A percentile compares a stretch with the other conserved stretches of the same genome.
These are phyloP conservation scores for Stegastes partitus DNA, from an alignment of 2,113 vertebrate genomes.

Conservation along the genomic window DNA sequence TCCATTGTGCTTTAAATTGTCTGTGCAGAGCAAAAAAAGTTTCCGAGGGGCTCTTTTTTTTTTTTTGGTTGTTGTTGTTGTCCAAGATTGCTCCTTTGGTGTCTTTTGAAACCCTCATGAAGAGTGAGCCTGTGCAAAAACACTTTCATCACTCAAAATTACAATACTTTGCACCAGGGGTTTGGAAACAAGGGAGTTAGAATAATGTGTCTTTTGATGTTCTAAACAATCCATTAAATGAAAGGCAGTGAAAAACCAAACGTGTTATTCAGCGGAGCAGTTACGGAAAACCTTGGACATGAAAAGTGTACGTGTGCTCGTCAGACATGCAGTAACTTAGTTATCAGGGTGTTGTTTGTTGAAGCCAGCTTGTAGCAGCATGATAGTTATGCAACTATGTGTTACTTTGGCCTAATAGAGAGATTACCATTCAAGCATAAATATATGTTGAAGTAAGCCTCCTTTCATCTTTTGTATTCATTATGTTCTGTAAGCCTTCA, in stretches of 20 bases:
- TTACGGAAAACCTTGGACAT: conserved; percentile 68
- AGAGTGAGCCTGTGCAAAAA: conserved; percentile 44
- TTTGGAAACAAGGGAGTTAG: conserved; percentile 52
- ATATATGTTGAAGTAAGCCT: conserved; percentile 38
- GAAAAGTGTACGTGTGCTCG: conserved; percentile 35
- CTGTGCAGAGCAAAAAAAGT: conserved; percentile 21
- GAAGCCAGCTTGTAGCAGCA: conserved; percentile 53
- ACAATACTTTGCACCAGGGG: conserved; percentile 54
- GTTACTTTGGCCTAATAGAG: conserved; percentile 56
- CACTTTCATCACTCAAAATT: conserved; percentile 74
- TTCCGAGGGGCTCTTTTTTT: conserved; percentile 8
- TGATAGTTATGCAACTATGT: conserved; percentile 57
- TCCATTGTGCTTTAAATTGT: conserved; percentile 27
- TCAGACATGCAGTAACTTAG: conserved; percentile 37
- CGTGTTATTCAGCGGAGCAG: conserved; percentile 40
- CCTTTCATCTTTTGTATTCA: conserved; percentile 64
- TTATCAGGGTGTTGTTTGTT: conserved; percentile 62
- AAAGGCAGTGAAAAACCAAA: conserved; percentile 61
- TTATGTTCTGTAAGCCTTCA: conserved; percentile 49
- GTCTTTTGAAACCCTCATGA: conserved; percentile 61
- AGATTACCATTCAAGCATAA: conserved; percentile 49
- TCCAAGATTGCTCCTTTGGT: conserved; percentile 62
- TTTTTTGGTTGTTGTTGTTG: conserved; percentile 56
- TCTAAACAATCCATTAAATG: conserved; percentile 72
- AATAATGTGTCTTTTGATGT: conserved; percentile 78